These are phyloP conservation scores for Tinea semifulvella DNA, from an alignment of 2,888 invertebrate genomes.

Conservation along the genomic window DNA sequence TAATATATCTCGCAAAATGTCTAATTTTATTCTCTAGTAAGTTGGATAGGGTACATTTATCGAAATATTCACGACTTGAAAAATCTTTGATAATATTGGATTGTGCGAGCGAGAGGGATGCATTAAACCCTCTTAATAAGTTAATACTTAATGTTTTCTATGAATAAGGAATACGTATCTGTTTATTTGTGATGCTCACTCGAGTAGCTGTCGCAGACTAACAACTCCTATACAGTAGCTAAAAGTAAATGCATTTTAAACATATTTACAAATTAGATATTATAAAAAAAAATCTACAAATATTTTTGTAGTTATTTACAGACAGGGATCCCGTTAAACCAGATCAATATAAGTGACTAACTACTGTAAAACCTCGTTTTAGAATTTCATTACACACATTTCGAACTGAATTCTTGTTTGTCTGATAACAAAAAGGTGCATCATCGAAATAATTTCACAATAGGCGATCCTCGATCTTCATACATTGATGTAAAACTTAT, in stretches of 20 bases:
- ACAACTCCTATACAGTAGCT: background rate
- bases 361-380: background rate
- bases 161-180: conserved; percentile 2
- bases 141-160: background rate
- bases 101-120: no score
- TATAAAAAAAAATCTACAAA: no score
- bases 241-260: background rate
- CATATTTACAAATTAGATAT: background rate
- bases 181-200: no score
- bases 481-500: conserved; percentile 11
- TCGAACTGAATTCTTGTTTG: background rate
- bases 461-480: conserved; percentile 5
- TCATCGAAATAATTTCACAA: conserved; percentile 6
- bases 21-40: no score
- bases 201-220: no score
- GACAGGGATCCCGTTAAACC: background rate
- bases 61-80: no score
- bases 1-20: no score
- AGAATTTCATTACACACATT: background rate
- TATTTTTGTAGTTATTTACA: background rate
- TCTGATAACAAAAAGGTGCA: conserved; percentile 2
- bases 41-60: no score
- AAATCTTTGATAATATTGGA: no score
- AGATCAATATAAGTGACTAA: background rate
- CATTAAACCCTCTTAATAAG: no score